Conservation (phyloP, 2,113 vertebrate species). For the Dendropsophus ebraccatus region DNA sequence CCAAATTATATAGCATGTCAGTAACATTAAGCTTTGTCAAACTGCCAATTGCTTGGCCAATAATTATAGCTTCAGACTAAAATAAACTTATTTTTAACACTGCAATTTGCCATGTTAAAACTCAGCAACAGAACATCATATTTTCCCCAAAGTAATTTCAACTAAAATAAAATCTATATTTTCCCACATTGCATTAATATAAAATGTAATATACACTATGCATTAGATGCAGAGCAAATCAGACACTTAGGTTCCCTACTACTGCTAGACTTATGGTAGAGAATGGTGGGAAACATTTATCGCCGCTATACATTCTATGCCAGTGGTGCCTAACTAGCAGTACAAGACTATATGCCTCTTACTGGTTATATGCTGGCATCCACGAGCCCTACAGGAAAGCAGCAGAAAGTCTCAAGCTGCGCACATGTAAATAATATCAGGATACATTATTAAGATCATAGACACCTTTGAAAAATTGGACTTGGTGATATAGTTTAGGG, state of each 20-base stretch:
- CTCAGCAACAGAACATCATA: slow-evolving; percentile 1
- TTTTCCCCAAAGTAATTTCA: background rate
- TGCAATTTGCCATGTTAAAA: slow-evolving; percentile 31
- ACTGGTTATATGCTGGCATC: too few species aligned
- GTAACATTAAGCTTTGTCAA: slow-evolving; percentile 50
- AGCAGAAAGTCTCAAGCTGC: too few species aligned
- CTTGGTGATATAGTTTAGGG: too few species aligned
- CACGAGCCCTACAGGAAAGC: too few species aligned
- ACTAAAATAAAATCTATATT: background rate
- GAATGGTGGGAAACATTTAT: background rate
- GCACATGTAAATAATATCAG: too few species aligned
- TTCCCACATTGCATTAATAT: background rate
- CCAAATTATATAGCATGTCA: slow-evolving; percentile 55
- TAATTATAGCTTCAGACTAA: slow-evolving; percentile 48
- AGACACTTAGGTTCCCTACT: background rate
- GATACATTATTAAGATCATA: too few species aligned
- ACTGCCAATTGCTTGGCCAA: slow-evolving; percentile 54
- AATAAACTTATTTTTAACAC: slow-evolving; percentile 40
- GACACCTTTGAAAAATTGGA: too few species aligned
- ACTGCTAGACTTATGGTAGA: background rate
- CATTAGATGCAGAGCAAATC: background rate
- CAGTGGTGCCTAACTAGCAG: too few species aligned
- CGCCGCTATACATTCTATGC: too few species aligned
- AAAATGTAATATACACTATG: background rate
- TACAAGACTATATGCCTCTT: too few species aligned